Conservation (phyloP, 2,797 vertebrate genomes). For the Spea hammondii region DNA sequence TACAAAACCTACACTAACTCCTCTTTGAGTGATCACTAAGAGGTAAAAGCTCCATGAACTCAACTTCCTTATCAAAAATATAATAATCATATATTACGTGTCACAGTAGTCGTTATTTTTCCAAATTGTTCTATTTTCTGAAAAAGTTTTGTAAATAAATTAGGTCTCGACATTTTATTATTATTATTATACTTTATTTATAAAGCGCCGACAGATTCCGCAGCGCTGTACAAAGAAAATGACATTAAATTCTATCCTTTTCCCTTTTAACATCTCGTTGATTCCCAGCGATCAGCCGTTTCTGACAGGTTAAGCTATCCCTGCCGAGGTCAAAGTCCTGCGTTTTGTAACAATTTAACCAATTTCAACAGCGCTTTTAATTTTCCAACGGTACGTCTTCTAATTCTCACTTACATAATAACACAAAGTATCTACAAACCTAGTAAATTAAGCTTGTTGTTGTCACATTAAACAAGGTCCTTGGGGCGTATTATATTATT, state of each 20-base stretch:
- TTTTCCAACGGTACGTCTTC: neutral
- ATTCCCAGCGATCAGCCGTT: slow-evolving; percentile 5
- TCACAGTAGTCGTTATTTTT: no score
- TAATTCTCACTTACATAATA: neutral
- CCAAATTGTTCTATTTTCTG: no score
- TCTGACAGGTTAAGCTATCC: neutral
- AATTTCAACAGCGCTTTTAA: neutral
- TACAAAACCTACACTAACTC: no score
- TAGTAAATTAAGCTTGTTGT: neutral
- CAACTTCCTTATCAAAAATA: no score
- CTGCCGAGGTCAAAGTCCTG: neutral
- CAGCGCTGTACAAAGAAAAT: no score
- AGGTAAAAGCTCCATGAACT: no score
- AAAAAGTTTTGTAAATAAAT: neutral
- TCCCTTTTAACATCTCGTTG: slow-evolving; percentile 10
- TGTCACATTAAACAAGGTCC: slow-evolving; percentile 22
- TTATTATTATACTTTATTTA: no score
- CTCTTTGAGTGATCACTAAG: no score
- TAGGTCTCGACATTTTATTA: neutral
- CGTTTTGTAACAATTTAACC: neutral
- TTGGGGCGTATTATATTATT: neutral
- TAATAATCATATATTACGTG: no score
- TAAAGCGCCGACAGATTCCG: no score
- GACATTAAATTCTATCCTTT: neutral
- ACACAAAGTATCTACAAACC: slow-evolving; percentile 18